These are phyloP conservation scores for Aphaenogaster floridana DNA, from an alignment of 1,140 invertebrate genomes.

Conservation along the genomic window DNA sequence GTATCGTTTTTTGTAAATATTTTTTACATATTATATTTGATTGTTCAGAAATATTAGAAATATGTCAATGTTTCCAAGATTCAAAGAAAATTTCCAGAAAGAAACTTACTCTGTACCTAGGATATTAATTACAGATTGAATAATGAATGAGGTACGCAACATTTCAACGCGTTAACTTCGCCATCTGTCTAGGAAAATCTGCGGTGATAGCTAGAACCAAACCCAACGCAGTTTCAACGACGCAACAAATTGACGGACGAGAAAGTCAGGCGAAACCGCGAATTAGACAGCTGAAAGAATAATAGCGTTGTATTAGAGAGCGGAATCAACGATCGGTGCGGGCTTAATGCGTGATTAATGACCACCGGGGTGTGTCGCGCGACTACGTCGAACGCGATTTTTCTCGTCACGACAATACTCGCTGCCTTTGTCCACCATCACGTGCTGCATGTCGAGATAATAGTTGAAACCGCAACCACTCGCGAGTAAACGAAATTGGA, in stretches of 20 bases:
- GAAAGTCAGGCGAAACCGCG: slow-evolving; percentile 46
- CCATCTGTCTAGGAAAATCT: background rate
- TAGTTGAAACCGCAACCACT: slow-evolving; percentile 63
- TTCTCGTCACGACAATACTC: slow-evolving; percentile 63
- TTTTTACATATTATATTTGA: background rate
- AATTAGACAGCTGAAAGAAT: slow-evolving; percentile 73
- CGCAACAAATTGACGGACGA: background rate
- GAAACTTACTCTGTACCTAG: background rate
- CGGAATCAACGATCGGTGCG: slow-evolving; percentile 42
- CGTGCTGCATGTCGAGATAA: slow-evolving; percentile 1
- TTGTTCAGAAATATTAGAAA: background rate
- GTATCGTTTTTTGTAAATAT: background rate
- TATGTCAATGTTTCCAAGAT: background rate
- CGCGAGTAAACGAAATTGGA: slow-evolving; percentile 46
- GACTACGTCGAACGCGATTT: slow-evolving; percentile 67
- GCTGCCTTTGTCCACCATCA: slow-evolving; percentile 44
- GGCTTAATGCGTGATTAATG: slow-evolving; percentile 67
- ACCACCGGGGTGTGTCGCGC: slow-evolving; percentile 57
- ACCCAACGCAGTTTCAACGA: background rate
- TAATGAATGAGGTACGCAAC: background rate
- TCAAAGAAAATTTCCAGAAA: background rate
- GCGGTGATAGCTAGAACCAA: background rate
- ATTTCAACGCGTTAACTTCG: background rate
- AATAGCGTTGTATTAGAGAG: slow-evolving; percentile 17
- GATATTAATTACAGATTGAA: background rate